Evolutionary conservation across 2,888 invertebrate genomes (phyloP).

Genomic region (Andrena hattorfiana): DNA sequence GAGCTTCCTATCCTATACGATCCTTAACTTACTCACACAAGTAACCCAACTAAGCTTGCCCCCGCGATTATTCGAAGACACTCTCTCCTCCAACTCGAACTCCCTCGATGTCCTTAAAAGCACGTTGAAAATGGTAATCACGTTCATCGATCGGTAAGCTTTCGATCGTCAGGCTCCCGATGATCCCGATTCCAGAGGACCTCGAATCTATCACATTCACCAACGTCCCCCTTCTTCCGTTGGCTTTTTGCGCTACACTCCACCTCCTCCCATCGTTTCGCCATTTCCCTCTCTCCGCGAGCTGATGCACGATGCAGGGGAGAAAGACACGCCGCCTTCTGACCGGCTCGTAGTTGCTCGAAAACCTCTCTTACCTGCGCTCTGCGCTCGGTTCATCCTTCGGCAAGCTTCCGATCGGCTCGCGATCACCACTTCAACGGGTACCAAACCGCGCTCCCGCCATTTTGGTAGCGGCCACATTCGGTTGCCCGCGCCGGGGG

Average conservation of each 20-base stretch:
- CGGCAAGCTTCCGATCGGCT: slow-evolving; percentile 42
- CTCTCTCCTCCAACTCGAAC: no score
- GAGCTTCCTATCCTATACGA: no score
- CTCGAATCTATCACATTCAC: slow-evolving; percentile 67
- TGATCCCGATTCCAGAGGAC: slow-evolving; percentile 68
- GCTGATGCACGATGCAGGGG: slow-evolving; percentile 80
- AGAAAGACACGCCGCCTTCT: slow-evolving; percentile 81
- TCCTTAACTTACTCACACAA: no score
- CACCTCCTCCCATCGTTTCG: slow-evolving; percentile 75
- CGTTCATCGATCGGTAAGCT: not conserved
- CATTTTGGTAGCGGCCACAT: slow-evolving; percentile 25
- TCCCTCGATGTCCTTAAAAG: not conserved
- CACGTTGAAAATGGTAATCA: not conserved
- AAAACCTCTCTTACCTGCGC: slow-evolving; percentile 77
- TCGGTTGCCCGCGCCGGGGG: slow-evolving; percentile 12
- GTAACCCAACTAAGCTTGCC: no score
- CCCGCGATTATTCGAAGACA: no score
- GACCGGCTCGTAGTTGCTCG: slow-evolving; percentile 80
- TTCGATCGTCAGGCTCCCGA: slow-evolving; percentile 45
- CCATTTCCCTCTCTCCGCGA: slow-evolving; percentile 77
- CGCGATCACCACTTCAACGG: not conserved
- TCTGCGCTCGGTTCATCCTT: slow-evolving; percentile 68
- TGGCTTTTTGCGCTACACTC: slow-evolving; percentile 61
- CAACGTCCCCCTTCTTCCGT: slow-evolving; percentile 44
- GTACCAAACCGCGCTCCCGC: slow-evolving; percentile 13